phyloP scores from a whole-genome alignment of 2,113 vertebrate species.

The Festucalex cinctus region DNA sequence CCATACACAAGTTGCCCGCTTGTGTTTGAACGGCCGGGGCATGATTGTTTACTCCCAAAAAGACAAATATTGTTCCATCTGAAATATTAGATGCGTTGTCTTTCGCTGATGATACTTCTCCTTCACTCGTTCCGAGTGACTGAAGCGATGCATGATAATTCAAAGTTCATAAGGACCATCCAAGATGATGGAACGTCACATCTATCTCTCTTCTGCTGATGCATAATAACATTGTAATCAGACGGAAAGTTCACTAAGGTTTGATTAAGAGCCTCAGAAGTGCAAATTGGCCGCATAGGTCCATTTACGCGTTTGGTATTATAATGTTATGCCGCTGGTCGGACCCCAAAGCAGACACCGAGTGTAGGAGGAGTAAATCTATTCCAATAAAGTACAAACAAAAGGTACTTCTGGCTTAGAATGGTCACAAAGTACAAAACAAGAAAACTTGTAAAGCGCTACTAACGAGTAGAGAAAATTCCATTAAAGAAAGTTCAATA shows the following conservation, averaged over 20 bases:
- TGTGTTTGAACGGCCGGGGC: slow-evolving; percentile 49
- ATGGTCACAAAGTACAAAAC: background rate
- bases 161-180: slow-evolving; percentile 40
- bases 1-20: slow-evolving; percentile 58
- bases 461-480: no score
- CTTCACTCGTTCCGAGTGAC: slow-evolving; percentile 42
- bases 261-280: slow-evolving; percentile 25
- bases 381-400: background rate
- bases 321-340: background rate
- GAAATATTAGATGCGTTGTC: slow-evolving; percentile 38
- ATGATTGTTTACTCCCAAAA: slow-evolving; percentile 60
- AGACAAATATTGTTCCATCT: slow-evolving; percentile 61
- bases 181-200: slow-evolving; percentile 19
- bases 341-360: background rate
- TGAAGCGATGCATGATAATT: slow-evolving; percentile 36
- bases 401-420: background rate
- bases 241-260: slow-evolving; percentile 21
- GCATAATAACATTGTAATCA: slow-evolving; percentile 44
- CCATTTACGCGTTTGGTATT: background rate
- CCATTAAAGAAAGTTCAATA: no score
- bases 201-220: slow-evolving; percentile 11
- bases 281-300: background rate
- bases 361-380: background rate
- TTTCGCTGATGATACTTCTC: slow-evolving; percentile 44
- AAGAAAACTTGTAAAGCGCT: background rate